phyloP scores from a whole-genome alignment of 2,113 vertebrate species.

The Martes martes region DNA sequence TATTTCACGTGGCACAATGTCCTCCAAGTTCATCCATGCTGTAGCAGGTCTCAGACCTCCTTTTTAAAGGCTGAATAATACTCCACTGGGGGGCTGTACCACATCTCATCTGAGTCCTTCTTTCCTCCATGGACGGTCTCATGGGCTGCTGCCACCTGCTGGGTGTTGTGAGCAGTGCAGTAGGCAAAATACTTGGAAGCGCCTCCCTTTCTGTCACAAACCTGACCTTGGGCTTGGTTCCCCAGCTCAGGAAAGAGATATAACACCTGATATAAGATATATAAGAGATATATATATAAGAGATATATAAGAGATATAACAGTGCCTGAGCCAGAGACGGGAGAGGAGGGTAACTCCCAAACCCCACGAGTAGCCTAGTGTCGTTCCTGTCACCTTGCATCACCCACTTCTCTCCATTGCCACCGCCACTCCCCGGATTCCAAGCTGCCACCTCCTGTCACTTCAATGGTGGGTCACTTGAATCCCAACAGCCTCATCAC shows the following conservation, averaged over 20 bases:
- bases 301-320: too few relatives aligned
- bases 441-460: background rate
- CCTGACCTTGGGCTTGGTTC: background rate
- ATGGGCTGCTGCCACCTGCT: background rate
- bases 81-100: fast-evolving
- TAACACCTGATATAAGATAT: background rate
- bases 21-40: too few relatives aligned
- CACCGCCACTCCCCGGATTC: too few relatives aligned
- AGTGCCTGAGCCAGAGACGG: background rate
- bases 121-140: background rate
- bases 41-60: background rate
- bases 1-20: background rate
- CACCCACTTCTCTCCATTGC: too few relatives aligned
- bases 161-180: background rate
- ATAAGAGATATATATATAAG: too few relatives aligned
- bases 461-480: background rate
- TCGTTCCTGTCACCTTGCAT: background rate
- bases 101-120: too few relatives aligned
- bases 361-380: background rate
- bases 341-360: background rate
- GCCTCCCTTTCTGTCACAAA: background rate
- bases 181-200: background rate
- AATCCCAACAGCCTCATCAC: background rate
- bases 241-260: background rate
- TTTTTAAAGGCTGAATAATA: background rate